These are phyloP conservation scores for Eptatretus burgeri DNA, from an alignment of 2,113 vertebrate species.

Conservation along the genomic window DNA sequence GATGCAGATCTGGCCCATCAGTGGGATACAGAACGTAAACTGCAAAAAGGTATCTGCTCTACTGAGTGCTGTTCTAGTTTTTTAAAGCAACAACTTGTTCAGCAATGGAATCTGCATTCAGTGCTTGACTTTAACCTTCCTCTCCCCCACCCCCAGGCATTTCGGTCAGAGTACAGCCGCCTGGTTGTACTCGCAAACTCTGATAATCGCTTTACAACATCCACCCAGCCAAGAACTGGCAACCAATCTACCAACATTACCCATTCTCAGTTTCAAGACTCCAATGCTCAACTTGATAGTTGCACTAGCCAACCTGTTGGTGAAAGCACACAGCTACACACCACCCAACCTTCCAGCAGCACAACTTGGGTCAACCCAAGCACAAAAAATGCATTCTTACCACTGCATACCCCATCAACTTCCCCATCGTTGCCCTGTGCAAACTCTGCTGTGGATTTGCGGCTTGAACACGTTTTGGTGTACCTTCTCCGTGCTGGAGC, in stretches of 20 bases:
- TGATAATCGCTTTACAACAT: constrained; percentile 9
- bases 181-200: constrained; percentile 48
- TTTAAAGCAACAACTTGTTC: too few relatives aligned
- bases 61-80: too few relatives aligned
- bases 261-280: too few relatives aligned
- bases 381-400: too few relatives aligned
- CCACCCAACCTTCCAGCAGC: neutral
- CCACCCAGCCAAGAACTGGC: too few relatives aligned
- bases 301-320: too few relatives aligned
- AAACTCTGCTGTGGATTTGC: constrained; percentile 34
- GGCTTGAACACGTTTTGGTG: constrained; percentile 55
- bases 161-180: constrained; percentile 66
- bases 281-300: too few relatives aligned
- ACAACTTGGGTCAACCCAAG: too few relatives aligned
- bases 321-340: neutral
- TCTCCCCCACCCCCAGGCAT: constrained; percentile 24
- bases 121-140: constrained; percentile 8
- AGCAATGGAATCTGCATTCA: neutral
- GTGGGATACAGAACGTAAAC: too few relatives aligned
- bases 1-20: too few relatives aligned
- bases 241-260: too few relatives aligned
- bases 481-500: constrained; percentile 76
- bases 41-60: too few relatives aligned
- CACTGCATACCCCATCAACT: neutral
- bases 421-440: neutral